Evolutionary conservation across 1,140 invertebrate species (phyloP).

Genomic region (Cherax quadricarinatus): DNA sequence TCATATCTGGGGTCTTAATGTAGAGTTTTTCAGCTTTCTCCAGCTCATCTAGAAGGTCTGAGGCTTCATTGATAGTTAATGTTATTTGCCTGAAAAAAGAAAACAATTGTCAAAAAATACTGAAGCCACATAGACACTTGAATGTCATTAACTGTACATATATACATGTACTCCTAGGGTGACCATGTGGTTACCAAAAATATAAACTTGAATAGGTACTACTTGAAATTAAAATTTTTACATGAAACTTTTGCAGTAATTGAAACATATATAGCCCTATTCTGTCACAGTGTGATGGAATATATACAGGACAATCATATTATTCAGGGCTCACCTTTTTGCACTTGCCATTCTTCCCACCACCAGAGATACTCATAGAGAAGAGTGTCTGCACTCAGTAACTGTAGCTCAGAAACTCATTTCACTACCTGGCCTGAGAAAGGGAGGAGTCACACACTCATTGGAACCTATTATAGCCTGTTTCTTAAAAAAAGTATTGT

Average conservation of each 20-base stretch:
- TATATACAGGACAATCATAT: too few species aligned
- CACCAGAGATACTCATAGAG: not conserved
- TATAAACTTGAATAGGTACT: not conserved
- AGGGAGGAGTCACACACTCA: not conserved
- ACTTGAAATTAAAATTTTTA: too few species aligned
- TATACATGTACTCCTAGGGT: slow-evolving; percentile 19
- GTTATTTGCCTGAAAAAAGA: not conserved
- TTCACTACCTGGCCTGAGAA: not conserved
- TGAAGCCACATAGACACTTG: not conserved
- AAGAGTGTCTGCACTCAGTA: not conserved
- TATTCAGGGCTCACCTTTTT: not conserved
- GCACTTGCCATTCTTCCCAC: not conserved
- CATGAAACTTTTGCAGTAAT: too few species aligned
- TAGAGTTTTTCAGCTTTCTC: too few species aligned
- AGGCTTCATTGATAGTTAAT: slow-evolving; percentile 42
- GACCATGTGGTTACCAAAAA: slow-evolving; percentile 16
- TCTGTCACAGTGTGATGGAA: too few species aligned
- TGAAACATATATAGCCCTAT: too few species aligned
- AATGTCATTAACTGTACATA: not conserved
- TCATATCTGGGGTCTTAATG: too few species aligned
- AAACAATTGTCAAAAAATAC: not conserved
- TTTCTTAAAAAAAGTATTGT: not conserved
- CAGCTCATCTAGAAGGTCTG: not conserved
- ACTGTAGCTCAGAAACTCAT: too few species aligned
- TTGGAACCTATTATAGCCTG: not conserved